Conservation (phyloP, 2,797 vertebrate species). For the Xenentodon cancila region DNA sequence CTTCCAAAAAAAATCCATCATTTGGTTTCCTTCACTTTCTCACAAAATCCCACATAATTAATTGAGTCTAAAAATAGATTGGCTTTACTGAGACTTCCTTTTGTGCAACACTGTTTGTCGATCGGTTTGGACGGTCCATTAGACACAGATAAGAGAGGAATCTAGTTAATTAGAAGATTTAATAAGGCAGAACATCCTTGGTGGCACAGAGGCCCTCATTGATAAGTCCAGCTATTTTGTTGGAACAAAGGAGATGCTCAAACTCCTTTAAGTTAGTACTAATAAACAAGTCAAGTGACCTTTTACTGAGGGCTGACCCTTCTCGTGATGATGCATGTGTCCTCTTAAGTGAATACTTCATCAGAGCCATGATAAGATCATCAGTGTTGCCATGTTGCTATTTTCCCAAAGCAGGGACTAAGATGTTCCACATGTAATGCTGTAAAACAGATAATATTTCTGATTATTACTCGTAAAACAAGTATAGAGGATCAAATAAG, state of each 20-base stretch:
- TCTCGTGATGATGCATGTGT: background rate
- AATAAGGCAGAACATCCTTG: slow-evolving; percentile 56
- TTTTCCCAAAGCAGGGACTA: slow-evolving; percentile 34
- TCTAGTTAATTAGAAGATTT: slow-evolving; percentile 64
- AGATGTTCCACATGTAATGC: slow-evolving; percentile 8
- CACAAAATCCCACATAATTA: slow-evolving; percentile 34
- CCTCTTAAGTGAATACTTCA: slow-evolving; percentile 24
- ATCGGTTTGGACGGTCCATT: slow-evolving; percentile 68
- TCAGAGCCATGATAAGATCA: slow-evolving; percentile 35
- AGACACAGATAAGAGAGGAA: slow-evolving; percentile 55
- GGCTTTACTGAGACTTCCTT: slow-evolving; percentile 30
- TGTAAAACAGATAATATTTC: too few species aligned
- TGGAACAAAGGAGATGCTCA: slow-evolving; percentile 15
- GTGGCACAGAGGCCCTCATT: slow-evolving; percentile 15
- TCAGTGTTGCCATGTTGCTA: slow-evolving; percentile 1
- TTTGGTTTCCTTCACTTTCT: slow-evolving; percentile 5
- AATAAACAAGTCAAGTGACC: slow-evolving; percentile 37
- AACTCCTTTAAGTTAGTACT: slow-evolving; percentile 25
- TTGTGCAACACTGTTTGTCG: slow-evolving; percentile 50
- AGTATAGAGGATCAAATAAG: too few species aligned
- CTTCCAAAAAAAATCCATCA: background rate
- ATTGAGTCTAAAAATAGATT: slow-evolving; percentile 57
- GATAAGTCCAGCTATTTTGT: slow-evolving; percentile 37
- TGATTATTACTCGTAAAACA: too few species aligned
- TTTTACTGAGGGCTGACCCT: slow-evolving; percentile 28